Conservation (phyloP, 2,888 invertebrate genomes). For the Colletes collaris region DNA sequence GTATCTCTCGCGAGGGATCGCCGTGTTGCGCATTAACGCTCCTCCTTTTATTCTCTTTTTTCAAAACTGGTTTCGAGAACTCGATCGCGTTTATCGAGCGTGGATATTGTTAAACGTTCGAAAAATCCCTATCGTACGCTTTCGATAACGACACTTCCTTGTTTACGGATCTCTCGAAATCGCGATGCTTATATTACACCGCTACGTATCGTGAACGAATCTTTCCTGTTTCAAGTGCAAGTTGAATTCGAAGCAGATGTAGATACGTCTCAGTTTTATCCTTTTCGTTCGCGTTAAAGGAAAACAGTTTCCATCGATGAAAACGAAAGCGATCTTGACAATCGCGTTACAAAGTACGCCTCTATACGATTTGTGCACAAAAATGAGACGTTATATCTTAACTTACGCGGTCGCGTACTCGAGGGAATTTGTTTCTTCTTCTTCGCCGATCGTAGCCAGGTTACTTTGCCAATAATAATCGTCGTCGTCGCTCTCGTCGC, state of each 20-base stretch:
- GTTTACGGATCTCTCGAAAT: too few species aligned
- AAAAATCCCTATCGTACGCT: conserved; percentile 6
- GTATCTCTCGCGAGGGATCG: conserved; percentile 35
- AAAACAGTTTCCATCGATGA: too few species aligned
- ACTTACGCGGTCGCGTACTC: conserved; percentile 78
- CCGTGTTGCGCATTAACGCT: conserved; percentile 17
- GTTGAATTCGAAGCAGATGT: too few species aligned
- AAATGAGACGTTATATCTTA: background rate
- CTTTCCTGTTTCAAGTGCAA: too few species aligned
- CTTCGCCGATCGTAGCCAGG: conserved; percentile 89
- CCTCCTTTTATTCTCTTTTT: background rate
- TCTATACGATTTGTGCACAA: too few species aligned
- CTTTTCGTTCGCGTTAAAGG: too few species aligned
- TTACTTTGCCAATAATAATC: conserved; percentile 81
- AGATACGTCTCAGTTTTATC: too few species aligned
- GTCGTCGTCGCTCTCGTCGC: conserved; percentile 78
- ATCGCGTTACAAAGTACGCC: too few species aligned
- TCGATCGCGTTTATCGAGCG: conserved; percentile 13
- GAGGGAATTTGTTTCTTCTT: conserved; percentile 84
- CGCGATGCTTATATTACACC: background rate
- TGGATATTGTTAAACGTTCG: conserved; percentile 11
- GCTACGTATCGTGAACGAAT: too few species aligned
- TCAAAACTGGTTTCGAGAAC: conserved; percentile 31
- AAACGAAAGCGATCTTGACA: background rate
- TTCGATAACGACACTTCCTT: background rate